These are phyloP conservation scores for Pseudopipra pipra DNA, from an alignment of 2,113 vertebrate genomes.

Conservation along the genomic window DNA sequence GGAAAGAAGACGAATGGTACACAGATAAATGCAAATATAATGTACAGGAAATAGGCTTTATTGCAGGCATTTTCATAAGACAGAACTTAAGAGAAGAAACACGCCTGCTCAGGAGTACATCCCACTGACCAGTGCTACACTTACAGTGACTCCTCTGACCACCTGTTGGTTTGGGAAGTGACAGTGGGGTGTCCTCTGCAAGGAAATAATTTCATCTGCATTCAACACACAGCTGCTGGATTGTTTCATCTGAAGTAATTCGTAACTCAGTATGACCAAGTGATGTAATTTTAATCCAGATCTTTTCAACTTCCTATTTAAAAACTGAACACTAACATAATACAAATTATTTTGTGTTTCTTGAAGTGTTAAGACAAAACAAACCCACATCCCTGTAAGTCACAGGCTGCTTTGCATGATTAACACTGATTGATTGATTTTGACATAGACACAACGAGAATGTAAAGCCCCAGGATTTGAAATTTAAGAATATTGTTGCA, in stretches of 20 bases:
- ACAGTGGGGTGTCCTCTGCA: slow-evolving; percentile 84
- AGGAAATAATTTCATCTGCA: slow-evolving; percentile 78
- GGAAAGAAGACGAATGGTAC: neutral
- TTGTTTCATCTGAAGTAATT: slow-evolving; percentile 62
- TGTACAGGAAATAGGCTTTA: neutral
- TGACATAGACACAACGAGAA: slow-evolving; percentile 8
- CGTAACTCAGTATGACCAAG: slow-evolving; percentile 72
- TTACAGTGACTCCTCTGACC: slow-evolving; percentile 82
- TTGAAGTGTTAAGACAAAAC: neutral
- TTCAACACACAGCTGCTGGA: slow-evolving; percentile 83
- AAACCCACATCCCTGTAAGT: neutral
- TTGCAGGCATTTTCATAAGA: neutral
- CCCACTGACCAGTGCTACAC: slow-evolving; percentile 78
- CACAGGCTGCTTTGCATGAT: neutral
- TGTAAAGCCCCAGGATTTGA: neutral
- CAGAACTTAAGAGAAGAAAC: neutral
- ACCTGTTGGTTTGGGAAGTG: slow-evolving; percentile 82
- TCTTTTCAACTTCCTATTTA: slow-evolving; percentile 75
- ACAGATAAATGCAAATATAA: neutral
- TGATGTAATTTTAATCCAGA: slow-evolving; percentile 85
- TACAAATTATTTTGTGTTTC: neutral
- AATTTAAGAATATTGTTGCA: slow-evolving; percentile 26
- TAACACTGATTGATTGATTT: slow-evolving; percentile 15
- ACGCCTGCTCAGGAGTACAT: neutral
- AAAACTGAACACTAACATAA: neutral